phyloP scores from a whole-genome alignment of 2,113 vertebrate genomes.

The Silurus asotus region DNA sequence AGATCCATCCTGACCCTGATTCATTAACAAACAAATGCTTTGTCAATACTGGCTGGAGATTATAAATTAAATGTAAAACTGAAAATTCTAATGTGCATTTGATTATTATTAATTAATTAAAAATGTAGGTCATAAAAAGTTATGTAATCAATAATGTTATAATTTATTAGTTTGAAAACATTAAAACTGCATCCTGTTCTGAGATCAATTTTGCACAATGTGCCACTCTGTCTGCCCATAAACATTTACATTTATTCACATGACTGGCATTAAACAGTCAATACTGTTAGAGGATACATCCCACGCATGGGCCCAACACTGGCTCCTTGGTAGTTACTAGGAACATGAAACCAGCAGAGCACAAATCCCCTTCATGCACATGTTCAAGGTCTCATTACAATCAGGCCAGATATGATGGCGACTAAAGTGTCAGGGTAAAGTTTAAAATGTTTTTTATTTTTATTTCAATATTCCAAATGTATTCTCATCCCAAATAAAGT shows the following conservation, averaged over 20 bases:
- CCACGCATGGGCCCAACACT: neutral
- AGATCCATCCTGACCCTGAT: neutral
- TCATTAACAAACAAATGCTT: neutral
- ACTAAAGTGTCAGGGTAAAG: neutral
- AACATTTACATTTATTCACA: neutral
- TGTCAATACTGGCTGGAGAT: neutral
- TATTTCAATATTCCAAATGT: neutral
- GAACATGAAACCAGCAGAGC: slow-evolving; percentile 28
- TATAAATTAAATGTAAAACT: neutral
- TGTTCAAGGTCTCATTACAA: slow-evolving; percentile 21
- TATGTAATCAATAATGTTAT: neutral
- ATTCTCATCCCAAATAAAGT: neutral
- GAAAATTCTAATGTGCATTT: neutral
- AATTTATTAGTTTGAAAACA: neutral
- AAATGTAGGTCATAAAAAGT: neutral
- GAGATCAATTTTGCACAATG: neutral
- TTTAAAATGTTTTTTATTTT: neutral
- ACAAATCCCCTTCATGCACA: slow-evolving; percentile 12
- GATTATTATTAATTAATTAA: neutral
- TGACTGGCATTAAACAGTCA: neutral
- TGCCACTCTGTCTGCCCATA: neutral
- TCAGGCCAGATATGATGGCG: neutral
- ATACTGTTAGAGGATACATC: neutral
- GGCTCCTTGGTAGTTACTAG: neutral
- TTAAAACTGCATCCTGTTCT: neutral